Evolutionary conservation across 2,113 vertebrate species (phyloP).

Genomic region (Jacana jacana): DNA sequence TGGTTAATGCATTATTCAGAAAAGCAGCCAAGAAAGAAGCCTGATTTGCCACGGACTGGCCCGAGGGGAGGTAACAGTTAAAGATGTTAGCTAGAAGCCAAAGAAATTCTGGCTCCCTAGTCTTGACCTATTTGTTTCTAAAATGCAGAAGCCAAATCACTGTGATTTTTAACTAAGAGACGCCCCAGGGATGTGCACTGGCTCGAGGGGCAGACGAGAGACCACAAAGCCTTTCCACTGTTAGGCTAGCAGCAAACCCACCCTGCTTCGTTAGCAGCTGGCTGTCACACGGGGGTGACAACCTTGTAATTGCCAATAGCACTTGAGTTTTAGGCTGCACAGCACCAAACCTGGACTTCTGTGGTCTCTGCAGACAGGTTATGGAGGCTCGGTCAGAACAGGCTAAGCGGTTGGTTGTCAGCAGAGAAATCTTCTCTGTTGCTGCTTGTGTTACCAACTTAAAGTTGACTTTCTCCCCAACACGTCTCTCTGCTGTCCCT

Average conservation of each 20-base stretch:
- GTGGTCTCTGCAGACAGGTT: neutral
- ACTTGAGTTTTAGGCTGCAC: neutral
- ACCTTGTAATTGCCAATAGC: rapidly evolving
- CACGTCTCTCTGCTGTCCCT: neutral
- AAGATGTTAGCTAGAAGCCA: neutral
- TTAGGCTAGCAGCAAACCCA: neutral
- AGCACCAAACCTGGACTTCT: neutral
- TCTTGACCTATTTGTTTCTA: neutral
- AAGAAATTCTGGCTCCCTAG: neutral
- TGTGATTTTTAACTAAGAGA: neutral
- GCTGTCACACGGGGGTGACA: neutral
- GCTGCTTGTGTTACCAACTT: neutral
- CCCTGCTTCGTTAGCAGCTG: neutral
- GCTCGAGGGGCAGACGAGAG: neutral
- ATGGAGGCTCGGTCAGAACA: neutral
- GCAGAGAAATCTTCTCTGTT: neutral
- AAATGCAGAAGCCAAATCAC: neutral
- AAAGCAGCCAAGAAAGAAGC: neutral
- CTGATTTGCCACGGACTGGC: neutral
- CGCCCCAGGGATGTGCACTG: neutral
- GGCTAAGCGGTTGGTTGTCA: neutral
- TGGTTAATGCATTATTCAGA: neutral
- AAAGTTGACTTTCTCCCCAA: neutral
- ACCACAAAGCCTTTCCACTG: neutral
- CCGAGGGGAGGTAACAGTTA: neutral